phyloP scores from a whole-genome alignment of 2,888 invertebrate species.

The Amblyjoppa proteus region DNA sequence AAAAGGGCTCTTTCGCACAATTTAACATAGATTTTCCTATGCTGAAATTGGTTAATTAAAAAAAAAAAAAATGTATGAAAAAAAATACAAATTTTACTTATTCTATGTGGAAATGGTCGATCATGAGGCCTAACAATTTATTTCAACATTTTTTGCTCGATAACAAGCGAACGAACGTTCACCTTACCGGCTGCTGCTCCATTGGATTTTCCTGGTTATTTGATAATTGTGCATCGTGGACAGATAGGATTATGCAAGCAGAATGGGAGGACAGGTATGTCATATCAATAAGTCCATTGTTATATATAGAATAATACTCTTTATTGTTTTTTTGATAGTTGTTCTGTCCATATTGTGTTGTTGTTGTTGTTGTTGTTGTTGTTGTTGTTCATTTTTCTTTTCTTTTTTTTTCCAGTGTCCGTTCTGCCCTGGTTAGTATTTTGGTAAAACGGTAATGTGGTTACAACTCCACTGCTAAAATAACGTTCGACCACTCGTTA shows the following conservation, averaged over 20 bases:
- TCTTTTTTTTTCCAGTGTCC: conserved; percentile 69
- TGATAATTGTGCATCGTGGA: too few species aligned
- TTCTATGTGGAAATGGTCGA: too few species aligned
- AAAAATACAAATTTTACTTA: too few species aligned
- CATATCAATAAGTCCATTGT: conserved; percentile 73
- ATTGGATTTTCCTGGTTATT: too few species aligned
- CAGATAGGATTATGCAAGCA: neutral
- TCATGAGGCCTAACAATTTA: too few species aligned
- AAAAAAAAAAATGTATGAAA: too few species aligned
- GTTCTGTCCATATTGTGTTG: conserved; percentile 83
- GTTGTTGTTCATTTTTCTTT: conserved; percentile 34
- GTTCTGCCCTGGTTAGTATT: conserved; percentile 75
- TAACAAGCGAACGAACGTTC: too few species aligned
- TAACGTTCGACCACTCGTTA: conserved; percentile 78
- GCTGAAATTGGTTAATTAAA: too few species aligned
- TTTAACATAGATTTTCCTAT: too few species aligned
- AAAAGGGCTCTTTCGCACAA: too few species aligned
- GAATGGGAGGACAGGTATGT: conserved; percentile 35
- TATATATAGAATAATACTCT: conserved; percentile 85
- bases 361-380: conserved; percentile 68
- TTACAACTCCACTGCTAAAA: conserved; percentile 75
- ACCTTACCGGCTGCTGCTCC: too few species aligned
- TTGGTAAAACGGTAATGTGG: conserved; percentile 79
- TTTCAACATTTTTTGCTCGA: too few species aligned
- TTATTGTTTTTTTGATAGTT: conserved; percentile 84